Evolutionary conservation across 2,888 invertebrate genomes (phyloP), one percentile per base, ranked within the genome.

Genomic region (Sarcophaga rosellei): DNA sequence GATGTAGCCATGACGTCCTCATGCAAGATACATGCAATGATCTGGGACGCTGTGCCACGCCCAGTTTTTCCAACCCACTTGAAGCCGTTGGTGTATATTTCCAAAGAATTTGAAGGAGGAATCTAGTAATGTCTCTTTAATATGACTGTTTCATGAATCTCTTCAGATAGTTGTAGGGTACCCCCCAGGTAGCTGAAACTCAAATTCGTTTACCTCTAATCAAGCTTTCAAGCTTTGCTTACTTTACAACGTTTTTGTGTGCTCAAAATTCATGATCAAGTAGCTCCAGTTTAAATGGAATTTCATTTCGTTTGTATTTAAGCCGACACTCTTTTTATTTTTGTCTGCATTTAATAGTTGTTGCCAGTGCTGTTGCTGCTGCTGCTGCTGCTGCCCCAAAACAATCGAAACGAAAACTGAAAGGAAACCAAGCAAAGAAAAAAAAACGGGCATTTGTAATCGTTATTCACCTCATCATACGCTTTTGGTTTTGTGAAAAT

Each of bases 231-330:
- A 57, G 21, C 63, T 65, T 61, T 35, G 65, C 17, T 69, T 21
- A 45, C 10, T 61, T 23, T 25, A 12, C 2, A 53, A 53, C 17
- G 17, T 12, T 75, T 76, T 10, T 35, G 35, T 53, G 10, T 75
- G 10, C 10, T 12, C 20, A 11, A 61, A 68, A 53, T 77, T 69
- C 80, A 65, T 74, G 77, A 70, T 77, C 73, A 74, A 83, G 77
- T 75, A 86, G 88, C 88, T 88, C 88, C 88, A 89, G 88, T 88
- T 89, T 88, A 88, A 87, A 88, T 88, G 88, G 87, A 88, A 88
- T 88, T 88, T 84, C 20, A 63, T 73, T 77, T 84, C 88, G 84
- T 88, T 88, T 86, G 78, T 80, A 85, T 84, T 81, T 72, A 75
- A 84, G 87, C 87, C 88, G 88, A 25, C 45, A 62, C 63, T 78